These are phyloP conservation scores for Gryllus longicercus DNA, from an alignment of 2,888 invertebrate genomes.

Conservation along the genomic window DNA sequence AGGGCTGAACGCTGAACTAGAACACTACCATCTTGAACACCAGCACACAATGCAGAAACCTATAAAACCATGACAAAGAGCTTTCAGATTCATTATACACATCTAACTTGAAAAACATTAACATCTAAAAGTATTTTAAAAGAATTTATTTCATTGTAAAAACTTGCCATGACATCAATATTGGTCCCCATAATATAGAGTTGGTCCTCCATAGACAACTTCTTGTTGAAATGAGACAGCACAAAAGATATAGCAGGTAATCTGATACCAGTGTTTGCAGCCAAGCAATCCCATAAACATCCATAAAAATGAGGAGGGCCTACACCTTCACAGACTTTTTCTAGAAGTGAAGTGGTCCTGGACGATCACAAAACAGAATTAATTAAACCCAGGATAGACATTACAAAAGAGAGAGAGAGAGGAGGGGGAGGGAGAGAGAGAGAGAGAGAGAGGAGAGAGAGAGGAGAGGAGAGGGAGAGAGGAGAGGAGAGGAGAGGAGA, in stretches of 20 bases:
- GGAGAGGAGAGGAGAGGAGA: too few relatives aligned
- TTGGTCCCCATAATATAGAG: constrained; percentile 78
- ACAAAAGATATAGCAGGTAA: constrained; percentile 79
- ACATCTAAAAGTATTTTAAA: neutral
- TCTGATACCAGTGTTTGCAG: constrained; percentile 74
- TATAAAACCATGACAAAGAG: constrained; percentile 41
- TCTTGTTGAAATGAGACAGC: constrained; percentile 74
- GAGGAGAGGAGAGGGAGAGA: too few relatives aligned
- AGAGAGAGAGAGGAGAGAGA: too few relatives aligned
- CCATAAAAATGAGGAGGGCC: constrained; percentile 78
- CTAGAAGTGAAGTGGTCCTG: constrained; percentile 61
- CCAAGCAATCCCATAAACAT: constrained; percentile 83
- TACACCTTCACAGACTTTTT: constrained; percentile 71
- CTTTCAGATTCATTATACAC: neutral
- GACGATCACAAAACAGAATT: constrained; percentile 34
- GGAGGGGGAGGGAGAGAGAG: too few relatives aligned
- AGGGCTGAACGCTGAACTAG: constrained; percentile 81
- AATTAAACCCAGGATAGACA: neutral
- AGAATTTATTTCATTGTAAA: neutral
- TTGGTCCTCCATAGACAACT: constrained; percentile 75
- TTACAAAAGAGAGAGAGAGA: too few relatives aligned
- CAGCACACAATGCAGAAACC: constrained; percentile 73
- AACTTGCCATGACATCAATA: constrained; percentile 71
- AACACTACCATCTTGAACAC: constrained; percentile 74
- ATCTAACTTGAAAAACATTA: too few relatives aligned